Evolutionary conservation across 2,888 invertebrate genomes (phyloP).

Genomic region (Metallyticus violacea): DNA sequence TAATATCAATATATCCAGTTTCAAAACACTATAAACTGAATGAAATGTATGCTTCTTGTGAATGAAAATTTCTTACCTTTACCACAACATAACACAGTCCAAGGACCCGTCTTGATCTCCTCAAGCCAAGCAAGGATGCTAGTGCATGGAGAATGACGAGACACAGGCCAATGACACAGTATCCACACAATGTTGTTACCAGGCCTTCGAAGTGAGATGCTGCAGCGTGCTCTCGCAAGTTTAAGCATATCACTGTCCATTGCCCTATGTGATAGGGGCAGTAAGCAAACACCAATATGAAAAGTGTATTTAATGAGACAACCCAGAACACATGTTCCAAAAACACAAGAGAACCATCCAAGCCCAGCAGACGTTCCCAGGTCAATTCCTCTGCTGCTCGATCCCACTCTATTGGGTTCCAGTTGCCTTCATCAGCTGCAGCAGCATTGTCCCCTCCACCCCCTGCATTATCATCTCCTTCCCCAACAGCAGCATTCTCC

Average conservation of each 20-base stretch:
- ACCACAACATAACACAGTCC: conserved; percentile 91
- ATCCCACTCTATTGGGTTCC: conserved; percentile 99
- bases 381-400: conserved; percentile 95
- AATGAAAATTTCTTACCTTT: conserved; percentile 44
- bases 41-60: background rate
- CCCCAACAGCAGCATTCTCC: conserved; percentile 33
- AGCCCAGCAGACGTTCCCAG: conserved; percentile 93
- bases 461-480: conserved; percentile 37
- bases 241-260: conserved; percentile 71
- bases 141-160: conserved; percentile 82
- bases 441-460: conserved; percentile 41
- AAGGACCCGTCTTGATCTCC: conserved; percentile 77
- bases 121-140: conserved; percentile 75
- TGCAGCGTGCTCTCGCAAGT: conserved; percentile 62
- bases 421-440: conserved; percentile 76
- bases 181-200: conserved; percentile 89
- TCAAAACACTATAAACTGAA: no score
- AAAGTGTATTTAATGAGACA: conserved; percentile 92
- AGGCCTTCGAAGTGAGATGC: conserved; percentile 90
- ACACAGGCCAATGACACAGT: conserved; percentile 79
- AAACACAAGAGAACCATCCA: conserved; percentile 96
- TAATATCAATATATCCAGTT: no score
- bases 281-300: conserved; percentile 96
- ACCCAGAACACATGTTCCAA: conserved; percentile 99
- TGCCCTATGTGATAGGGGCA: conserved; percentile 95